Evolutionary conservation across 2,888 invertebrate species (phyloP).

Genomic region (Ochropleura leucogaster): DNA sequence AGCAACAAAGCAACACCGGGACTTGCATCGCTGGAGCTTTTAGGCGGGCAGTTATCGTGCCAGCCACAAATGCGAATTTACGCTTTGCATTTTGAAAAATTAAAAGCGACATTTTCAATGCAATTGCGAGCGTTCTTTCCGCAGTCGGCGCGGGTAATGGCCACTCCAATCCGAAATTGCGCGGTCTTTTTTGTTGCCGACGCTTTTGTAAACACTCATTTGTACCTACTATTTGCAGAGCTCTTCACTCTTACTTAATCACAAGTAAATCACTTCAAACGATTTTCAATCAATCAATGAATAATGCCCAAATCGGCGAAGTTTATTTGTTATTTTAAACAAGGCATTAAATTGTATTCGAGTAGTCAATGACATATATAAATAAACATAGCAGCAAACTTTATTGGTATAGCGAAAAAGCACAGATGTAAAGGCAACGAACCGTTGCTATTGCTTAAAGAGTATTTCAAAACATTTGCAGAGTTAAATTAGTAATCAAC

Average conservation of each 20-base stretch:
- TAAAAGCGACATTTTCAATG: slow-evolving; percentile 89
- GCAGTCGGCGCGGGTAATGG: slow-evolving; percentile 87
- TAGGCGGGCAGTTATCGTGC: slow-evolving; percentile 86
- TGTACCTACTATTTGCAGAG: slow-evolving; percentile 75
- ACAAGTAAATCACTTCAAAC: slow-evolving; percentile 62
- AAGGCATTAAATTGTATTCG: too few species aligned
- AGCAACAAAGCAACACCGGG: slow-evolving; percentile 83
- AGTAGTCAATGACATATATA: too few species aligned
- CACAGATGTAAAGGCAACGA: slow-evolving; percentile 14
- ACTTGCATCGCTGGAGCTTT: slow-evolving; percentile 84
- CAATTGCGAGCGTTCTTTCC: slow-evolving; percentile 86
- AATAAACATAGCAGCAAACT: neutral
- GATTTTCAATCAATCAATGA: slow-evolving; percentile 50
- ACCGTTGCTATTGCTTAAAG: slow-evolving; percentile 21
- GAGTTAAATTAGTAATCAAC: slow-evolving; percentile 45
- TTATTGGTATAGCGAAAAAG: neutral
- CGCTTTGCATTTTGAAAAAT: slow-evolving; percentile 89
- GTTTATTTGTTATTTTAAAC: slow-evolving; percentile 18
- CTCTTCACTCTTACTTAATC: slow-evolving; percentile 73
- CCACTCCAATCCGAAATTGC: slow-evolving; percentile 87
- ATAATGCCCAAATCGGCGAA: slow-evolving; percentile 37
- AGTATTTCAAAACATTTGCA: slow-evolving; percentile 50
- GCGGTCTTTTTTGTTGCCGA: slow-evolving; percentile 80
- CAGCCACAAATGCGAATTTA: slow-evolving; percentile 87
- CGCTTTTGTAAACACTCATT: slow-evolving; percentile 85